Evolutionary conservation across 2,888 invertebrate genomes (phyloP).

Genomic region (Andrena dorsata): DNA sequence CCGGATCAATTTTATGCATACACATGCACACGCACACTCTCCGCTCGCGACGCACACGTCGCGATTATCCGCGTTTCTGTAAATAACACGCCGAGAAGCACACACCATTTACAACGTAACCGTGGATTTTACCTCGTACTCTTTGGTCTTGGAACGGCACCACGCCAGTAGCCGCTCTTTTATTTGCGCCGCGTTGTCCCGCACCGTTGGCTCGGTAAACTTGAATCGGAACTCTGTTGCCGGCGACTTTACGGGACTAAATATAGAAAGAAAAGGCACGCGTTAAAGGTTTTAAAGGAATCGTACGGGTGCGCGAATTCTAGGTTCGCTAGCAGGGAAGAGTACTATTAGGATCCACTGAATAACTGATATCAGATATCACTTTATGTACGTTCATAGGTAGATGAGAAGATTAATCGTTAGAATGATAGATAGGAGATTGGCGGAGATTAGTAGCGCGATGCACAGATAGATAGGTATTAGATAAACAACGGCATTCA

Average conservation of each 20-base stretch:
- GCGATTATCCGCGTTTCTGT: slow-evolving; percentile 42
- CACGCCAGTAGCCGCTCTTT: slow-evolving; percentile 98
- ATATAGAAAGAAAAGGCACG: slow-evolving; percentile 78
- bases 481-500: slow-evolving; percentile 38
- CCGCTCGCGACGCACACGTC: background rate
- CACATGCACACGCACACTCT: background rate
- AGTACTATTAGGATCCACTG: too few species aligned
- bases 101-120: slow-evolving; percentile 30
- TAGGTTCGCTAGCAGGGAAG: too few species aligned
- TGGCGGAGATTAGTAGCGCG: background rate
- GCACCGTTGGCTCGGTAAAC: slow-evolving; percentile 96
- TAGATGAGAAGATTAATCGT: too few species aligned
- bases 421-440: too few species aligned
- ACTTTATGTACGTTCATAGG: too few species aligned
- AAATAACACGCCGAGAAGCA: slow-evolving; percentile 47
- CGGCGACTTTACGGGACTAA: slow-evolving; percentile 92
- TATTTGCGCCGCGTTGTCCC: slow-evolving; percentile 96
- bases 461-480: background rate
- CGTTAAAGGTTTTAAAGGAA: slow-evolving; percentile 47
- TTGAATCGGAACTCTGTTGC: slow-evolving; percentile 92
- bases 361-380: too few species aligned
- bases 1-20: background rate
- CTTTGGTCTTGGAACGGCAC: slow-evolving; percentile 98
- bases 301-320: background rate
- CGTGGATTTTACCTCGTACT: slow-evolving; percentile 93